Conservation (phyloP, 1,140 invertebrate species). For the Adoxophyes honmai region DNA sequence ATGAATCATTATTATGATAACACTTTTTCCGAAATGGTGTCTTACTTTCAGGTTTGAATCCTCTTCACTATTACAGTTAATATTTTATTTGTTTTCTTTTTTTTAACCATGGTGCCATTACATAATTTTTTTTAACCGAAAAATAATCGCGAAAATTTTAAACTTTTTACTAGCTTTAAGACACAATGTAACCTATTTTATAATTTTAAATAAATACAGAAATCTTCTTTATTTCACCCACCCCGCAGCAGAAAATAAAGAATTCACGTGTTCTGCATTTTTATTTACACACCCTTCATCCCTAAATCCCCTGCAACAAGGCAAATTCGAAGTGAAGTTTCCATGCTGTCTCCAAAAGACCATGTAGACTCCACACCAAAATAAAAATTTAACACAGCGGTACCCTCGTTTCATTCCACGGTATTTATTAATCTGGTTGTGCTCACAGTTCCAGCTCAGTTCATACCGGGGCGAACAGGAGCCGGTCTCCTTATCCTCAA, state of each 20-base stretch:
- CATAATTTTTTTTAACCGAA: conserved; percentile 18
- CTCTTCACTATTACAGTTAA: conserved; percentile 28
- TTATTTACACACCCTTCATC: conserved; percentile 39
- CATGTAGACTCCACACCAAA: background rate
- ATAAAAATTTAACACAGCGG: background rate
- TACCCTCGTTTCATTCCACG: conserved; percentile 20
- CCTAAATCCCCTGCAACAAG: background rate
- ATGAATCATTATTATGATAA: background rate
- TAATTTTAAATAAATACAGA: conserved; percentile 33
- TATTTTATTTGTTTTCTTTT: conserved; percentile 27
- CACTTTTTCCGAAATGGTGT: conserved; percentile 17
- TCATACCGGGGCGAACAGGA: conserved; percentile 64
- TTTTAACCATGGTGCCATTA: conserved; percentile 63
- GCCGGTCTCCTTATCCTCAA: conserved; percentile 62
- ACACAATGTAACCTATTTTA: conserved; percentile 16
- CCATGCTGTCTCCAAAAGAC: background rate
- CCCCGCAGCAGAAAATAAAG: conserved; percentile 27
- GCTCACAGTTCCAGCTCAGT: conserved; percentile 66
- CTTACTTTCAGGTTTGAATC: conserved; percentile 41
- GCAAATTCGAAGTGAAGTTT: background rate
- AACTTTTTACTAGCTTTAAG: conserved; percentile 11
- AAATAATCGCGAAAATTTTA: background rate
- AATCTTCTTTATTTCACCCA: conserved; percentile 22
- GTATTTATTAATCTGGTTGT: conserved; percentile 51
- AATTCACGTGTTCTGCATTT: conserved; percentile 32